Percentiles rank a stretch among this genome's conserved stretches.
Evolutionary conservation across 2,113 vertebrate species (phyloP).

Genomic region (Phaethornis superciliosus): DNA sequence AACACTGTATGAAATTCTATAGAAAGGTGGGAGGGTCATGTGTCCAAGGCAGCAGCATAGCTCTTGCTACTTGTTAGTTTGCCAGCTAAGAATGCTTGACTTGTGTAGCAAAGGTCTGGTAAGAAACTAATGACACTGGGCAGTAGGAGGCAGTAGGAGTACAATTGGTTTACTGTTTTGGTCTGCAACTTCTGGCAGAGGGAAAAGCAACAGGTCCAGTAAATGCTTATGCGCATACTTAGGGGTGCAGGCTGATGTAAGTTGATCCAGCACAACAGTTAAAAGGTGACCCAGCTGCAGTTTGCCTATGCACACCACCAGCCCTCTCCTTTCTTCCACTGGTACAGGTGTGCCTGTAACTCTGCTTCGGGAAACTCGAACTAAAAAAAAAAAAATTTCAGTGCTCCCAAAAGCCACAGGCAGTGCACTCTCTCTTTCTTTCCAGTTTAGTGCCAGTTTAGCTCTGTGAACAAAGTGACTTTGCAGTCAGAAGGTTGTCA

Average conservation of each 20-base stretch:
- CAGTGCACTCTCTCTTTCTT: neutral
- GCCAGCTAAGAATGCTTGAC: neutral
- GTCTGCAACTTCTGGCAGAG: neutral
- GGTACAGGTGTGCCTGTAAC: neutral
- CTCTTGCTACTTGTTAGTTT: neutral
- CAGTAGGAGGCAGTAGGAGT: neutral
- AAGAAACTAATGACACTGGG: neutral
- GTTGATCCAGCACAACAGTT: neutral
- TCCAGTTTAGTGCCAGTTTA: neutral
- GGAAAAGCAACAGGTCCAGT: neutral
- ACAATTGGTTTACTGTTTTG: neutral
- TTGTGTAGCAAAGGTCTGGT: neutral
- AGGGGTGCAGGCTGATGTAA: neutral
- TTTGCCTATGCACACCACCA: neutral
- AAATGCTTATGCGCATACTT: neutral
- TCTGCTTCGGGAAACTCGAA: neutral
- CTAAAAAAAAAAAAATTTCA: neutral
- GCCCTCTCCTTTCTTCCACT: neutral
- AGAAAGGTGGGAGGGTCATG: neutral
- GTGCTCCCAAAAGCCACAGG: neutral
- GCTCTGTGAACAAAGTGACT: neutral
- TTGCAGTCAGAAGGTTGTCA: neutral
- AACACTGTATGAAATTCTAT: neutral
- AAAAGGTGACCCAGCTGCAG: neutral
- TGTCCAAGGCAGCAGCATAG: neutral